Conservation (phyloP, 2,113 vertebrate genomes). For the Peromyscus californicus region DNA sequence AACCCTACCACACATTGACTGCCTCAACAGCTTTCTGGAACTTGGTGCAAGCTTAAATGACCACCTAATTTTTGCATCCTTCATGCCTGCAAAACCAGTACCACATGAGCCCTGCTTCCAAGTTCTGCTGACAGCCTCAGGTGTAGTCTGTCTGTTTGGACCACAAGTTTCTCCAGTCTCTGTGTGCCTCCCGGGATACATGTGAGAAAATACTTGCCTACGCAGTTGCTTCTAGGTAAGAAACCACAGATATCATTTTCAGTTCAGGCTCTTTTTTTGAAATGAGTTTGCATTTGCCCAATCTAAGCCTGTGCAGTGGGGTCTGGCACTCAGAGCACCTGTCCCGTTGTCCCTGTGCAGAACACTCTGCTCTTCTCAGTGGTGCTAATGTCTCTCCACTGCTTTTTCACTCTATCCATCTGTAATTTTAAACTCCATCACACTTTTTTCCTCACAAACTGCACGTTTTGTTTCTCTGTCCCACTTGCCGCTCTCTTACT, state of each 20-base stretch:
- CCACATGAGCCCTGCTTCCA: background rate
- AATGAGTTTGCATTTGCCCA: background rate
- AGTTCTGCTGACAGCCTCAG: background rate
- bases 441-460: background rate
- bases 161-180: background rate
- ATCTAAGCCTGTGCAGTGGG: background rate
- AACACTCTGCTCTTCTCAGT: background rate
- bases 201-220: background rate
- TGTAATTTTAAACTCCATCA: no score
- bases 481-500: background rate
- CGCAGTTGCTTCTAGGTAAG: background rate
- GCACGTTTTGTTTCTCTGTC: background rate
- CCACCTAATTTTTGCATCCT: background rate
- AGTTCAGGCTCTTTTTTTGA: background rate
- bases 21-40: background rate
- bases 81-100: background rate
- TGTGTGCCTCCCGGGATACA: background rate
- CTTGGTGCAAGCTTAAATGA: background rate
- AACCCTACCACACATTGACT: background rate
- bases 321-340: background rate
- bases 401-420: background rate
- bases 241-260: background rate
- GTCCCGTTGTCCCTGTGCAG: background rate
- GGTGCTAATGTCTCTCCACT: background rate
- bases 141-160: background rate